A percentile compares a stretch with the other conserved stretches of the same genome.
phyloP scores from a whole-genome alignment of 2,888 invertebrate species.

The Pseudococcus jackbeardsleyi region DNA sequence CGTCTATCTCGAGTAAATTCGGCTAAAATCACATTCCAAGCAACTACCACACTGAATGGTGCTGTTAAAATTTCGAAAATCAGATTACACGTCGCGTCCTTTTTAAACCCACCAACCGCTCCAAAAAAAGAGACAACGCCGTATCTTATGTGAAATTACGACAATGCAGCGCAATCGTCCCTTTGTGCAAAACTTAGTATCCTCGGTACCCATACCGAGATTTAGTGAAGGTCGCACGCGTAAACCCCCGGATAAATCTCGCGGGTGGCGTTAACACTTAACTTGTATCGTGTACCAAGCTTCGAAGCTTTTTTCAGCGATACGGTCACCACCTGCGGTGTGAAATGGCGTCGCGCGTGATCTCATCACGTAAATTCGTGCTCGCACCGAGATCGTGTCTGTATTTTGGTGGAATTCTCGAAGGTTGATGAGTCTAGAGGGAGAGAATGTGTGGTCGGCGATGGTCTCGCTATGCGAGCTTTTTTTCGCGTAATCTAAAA shows the following conservation, averaged over 20 bases:
- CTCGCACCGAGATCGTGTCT: not conserved
- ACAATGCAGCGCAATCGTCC: not conserved
- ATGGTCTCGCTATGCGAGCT: not conserved
- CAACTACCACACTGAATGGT: no score
- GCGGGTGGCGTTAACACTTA: slow-evolving; percentile 17
- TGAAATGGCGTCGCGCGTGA: not conserved
- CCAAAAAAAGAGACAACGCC: not conserved
- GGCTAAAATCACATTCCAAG: no score
- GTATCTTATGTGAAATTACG: not conserved
- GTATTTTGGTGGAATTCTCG: not conserved
- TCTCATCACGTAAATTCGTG: slow-evolving; percentile 7
- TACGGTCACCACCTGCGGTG: slow-evolving; percentile 17
- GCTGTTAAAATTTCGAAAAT: no score
- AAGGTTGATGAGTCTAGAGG: not conserved
- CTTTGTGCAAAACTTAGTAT: not conserved
- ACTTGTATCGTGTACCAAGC: not conserved
- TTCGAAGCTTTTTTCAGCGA: not conserved
- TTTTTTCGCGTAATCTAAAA: not conserved
- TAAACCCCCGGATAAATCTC: slow-evolving; percentile 22
- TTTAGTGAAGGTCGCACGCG: slow-evolving; percentile 22
- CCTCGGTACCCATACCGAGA: not conserved
- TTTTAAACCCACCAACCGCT: not conserved
- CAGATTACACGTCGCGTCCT: not conserved
- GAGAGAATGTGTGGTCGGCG: not conserved
- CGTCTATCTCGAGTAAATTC: no score